Conservation (phyloP, 2,113 vertebrate genomes). For the Archocentrus centrarchus region DNA sequence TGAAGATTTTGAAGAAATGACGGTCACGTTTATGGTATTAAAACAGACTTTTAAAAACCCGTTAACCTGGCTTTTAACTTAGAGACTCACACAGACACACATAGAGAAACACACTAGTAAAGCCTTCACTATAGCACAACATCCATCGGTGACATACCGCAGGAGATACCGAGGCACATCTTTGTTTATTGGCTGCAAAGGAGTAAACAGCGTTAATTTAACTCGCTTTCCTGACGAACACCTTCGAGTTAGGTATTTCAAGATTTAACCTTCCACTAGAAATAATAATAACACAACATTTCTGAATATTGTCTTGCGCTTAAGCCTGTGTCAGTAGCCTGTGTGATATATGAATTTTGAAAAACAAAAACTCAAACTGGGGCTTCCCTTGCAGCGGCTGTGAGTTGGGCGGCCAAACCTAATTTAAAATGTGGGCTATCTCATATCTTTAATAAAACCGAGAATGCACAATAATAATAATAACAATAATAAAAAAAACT, state of each 20-base stretch:
- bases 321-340: not conserved
- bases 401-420: not conserved
- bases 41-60: not conserved
- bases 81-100: constrained; percentile 4
- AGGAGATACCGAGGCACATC: constrained; percentile 37
- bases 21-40: not conserved
- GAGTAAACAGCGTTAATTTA: constrained; percentile 28
- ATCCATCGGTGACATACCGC: constrained; percentile 45
- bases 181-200: constrained; percentile 60
- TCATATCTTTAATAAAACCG: not conserved
- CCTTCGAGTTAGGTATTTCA: accelerated
- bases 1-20: not conserved
- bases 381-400: not conserved
- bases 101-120: not conserved
- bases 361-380: too few species aligned
- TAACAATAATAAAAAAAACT: too few species aligned
- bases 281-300: not conserved
- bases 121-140: not conserved
- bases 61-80: not conserved
- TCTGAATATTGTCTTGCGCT: not conserved
- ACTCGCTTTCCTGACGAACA: not conserved
- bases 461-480: not conserved
- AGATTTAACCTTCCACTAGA: constrained; percentile 5
- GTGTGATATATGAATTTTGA: not conserved
- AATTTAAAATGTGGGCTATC: not conserved